A percentile compares a stretch with the other conserved stretches of the same genome.
Evolutionary conservation across 2,113 vertebrate genomes (phyloP).

Genomic region (Oreotrochilus melanogaster): DNA sequence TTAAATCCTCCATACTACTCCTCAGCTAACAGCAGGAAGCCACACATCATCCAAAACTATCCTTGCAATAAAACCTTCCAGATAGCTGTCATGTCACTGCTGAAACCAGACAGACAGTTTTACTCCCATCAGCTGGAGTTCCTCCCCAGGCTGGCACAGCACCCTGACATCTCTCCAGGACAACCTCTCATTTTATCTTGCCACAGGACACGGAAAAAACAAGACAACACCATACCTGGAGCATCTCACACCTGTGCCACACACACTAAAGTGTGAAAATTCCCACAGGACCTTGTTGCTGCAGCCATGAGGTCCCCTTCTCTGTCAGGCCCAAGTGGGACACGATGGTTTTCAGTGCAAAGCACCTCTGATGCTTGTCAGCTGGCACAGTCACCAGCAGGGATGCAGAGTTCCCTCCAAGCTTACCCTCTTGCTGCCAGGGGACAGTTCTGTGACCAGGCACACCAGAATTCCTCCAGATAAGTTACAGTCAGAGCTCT

Average conservation of each 20-base stretch:
- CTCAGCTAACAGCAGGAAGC: background rate
- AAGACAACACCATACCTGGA: background rate
- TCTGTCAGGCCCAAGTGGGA: fast-evolving
- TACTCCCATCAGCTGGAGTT: background rate
- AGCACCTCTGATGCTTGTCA: background rate
- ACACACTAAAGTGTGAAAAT: background rate
- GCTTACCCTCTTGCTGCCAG: fast-evolving
- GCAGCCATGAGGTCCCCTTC: fast-evolving
- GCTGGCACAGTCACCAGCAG: fast-evolving
- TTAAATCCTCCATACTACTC: background rate
- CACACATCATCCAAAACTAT: background rate
- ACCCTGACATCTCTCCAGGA: background rate
- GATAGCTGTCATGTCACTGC: background rate
- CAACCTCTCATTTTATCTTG: background rate
- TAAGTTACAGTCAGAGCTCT: fast-evolving
- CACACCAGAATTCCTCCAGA: background rate
- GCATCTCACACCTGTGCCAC: background rate
- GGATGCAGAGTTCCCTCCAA: fast-evolving
- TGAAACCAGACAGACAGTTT: background rate
- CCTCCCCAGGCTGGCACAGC: background rate
- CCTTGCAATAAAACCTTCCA: background rate
- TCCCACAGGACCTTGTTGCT: fast-evolving
- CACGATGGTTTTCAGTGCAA: fast-evolving
- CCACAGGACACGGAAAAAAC: background rate
- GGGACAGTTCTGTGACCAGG: background rate